Conservation (phyloP, 2,888 invertebrate species). For the Sepioteuthis lessoniana region DNA sequence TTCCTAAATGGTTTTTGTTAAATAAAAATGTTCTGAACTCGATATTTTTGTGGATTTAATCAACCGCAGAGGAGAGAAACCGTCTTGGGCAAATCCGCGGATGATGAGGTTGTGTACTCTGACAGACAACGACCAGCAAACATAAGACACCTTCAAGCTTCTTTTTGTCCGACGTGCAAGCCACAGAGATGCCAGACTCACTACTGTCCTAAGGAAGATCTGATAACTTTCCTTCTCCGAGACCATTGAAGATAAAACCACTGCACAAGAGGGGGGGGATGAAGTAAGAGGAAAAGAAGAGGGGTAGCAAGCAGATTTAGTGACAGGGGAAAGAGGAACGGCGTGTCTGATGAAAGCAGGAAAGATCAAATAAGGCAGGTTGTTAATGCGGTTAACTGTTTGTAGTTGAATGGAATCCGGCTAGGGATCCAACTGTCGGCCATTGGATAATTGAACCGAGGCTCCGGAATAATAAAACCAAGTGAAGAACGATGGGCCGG, state of each 20-base stretch:
- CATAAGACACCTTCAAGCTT: background rate
- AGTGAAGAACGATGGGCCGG: background rate
- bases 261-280: background rate
- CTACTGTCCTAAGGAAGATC: background rate
- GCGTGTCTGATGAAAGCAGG: background rate
- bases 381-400: conserved; percentile 33
- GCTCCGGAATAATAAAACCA: background rate
- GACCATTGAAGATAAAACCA: background rate
- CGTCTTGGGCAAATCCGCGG: too few relatives aligned
- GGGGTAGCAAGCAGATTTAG: background rate
- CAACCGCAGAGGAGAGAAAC: too few relatives aligned
- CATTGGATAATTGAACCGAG: background rate
- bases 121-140: background rate
- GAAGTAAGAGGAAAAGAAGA: background rate
- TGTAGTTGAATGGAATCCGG: background rate
- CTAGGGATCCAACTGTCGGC: background rate
- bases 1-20: too few relatives aligned
- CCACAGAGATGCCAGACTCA: background rate
- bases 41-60: too few relatives aligned
- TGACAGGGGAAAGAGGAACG: background rate
- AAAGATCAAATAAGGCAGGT: conserved; percentile 24
- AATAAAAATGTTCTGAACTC: too few relatives aligned
- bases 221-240: background rate
- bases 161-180: background rate
- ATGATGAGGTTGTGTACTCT: background rate